Base-by-base conservation (phyloP, 2,797 vertebrate genomes). In the Tiaroga cobitis region DNA sequence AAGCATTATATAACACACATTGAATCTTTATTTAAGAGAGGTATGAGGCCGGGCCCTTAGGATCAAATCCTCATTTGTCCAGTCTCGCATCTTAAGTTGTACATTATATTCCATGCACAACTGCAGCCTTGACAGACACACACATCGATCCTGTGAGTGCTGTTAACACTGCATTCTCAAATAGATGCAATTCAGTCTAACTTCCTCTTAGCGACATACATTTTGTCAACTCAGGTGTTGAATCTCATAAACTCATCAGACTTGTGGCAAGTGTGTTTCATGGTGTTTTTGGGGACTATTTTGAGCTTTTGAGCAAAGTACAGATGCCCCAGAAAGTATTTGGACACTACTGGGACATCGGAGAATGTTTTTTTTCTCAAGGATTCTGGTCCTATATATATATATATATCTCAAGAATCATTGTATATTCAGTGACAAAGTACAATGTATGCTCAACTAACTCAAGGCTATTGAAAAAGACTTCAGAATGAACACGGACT, bases 161-260 rank as follows among this genome's bases (percentile, higher is more conserved):
- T 80, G 65, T 81, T 81, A 81, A 65, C 29, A 59, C 26, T 49
- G 72, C 86, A 70, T 81, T 82, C 65, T 85, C 73, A 81, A 82
- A 72, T 65, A 78, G 51, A 37, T 46, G 0, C 15, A 32, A 78
- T 69, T 46, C 21, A 43, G 18, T 32, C 11, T 46, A 67, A 75
- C 37, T 67, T 78, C 21, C 61, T 84, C 32, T 49, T 21, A 59
- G 49, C 18, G 21, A 37, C 49, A 81, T 63, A 67, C 18, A 15
- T 51, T 86, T 82, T 82, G 37, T 82, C 37, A 83, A 41, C 34
- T 46, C 16, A 16, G 74, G 61, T 81, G 65, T 74, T 79, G 73
- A 79, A 84, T 84, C 68, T 72, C 34, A 82, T 76, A 21, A 87
- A 63, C 15, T 63, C 41, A 82, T 72, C 63, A 69, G 37, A 77